Conservation (phyloP, 2,888 invertebrate species). For the Syrphus vitripennis region DNA sequence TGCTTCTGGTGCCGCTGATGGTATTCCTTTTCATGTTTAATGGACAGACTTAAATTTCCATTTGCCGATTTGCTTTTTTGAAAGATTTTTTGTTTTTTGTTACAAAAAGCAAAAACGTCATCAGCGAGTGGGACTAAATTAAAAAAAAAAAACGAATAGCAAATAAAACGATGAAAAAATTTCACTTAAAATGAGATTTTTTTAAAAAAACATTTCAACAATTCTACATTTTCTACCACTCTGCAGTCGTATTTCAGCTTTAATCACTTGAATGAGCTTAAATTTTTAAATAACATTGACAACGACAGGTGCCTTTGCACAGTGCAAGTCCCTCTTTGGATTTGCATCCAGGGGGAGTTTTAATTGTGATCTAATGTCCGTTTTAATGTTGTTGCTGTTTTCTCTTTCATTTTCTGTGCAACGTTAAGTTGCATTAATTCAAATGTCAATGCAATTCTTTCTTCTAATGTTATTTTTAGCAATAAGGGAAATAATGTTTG, state of each 20-base stretch:
- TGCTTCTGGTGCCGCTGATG: not conserved
- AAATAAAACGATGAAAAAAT: not conserved
- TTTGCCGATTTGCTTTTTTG: slow-evolving; percentile 54
- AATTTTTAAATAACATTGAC: slow-evolving; percentile 18
- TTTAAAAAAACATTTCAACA: too few species aligned
- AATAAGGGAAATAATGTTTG: not conserved
- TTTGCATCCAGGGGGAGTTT: not conserved
- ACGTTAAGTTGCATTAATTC: not conserved
- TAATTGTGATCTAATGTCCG: not conserved
- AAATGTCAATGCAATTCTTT: not conserved
- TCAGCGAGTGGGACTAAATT: not conserved
- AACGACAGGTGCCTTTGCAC: not conserved
- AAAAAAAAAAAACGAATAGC: not conserved
- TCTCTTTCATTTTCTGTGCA: not conserved
- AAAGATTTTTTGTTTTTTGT: too few species aligned
- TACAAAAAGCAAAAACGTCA: slow-evolving; percentile 2
- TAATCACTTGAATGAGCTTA: slow-evolving; percentile 14
- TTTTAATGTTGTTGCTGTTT: not conserved
- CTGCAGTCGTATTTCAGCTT: not conserved
- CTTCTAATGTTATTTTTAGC: not conserved
- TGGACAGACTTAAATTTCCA: slow-evolving; percentile 70
- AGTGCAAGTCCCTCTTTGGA: not conserved
- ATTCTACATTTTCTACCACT: not conserved
- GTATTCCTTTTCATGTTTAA: slow-evolving; percentile 65
- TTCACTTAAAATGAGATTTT: not conserved